Evolutionary conservation across 2,888 invertebrate genomes (phyloP).

Genomic region (Drepana falcataria): DNA sequence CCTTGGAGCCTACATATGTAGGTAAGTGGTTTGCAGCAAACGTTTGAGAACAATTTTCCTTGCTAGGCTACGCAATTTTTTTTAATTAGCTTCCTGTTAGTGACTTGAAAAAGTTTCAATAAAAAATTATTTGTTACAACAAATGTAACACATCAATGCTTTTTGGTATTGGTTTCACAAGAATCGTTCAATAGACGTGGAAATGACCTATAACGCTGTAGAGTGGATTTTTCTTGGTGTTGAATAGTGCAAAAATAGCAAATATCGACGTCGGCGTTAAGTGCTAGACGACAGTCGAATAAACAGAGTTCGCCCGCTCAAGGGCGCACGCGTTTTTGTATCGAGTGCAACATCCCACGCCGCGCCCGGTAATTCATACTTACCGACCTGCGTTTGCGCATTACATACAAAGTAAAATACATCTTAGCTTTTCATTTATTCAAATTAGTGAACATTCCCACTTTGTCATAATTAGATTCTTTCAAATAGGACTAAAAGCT

Average conservation of each 20-base stretch:
- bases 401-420: not conserved
- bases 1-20: too few relatives aligned
- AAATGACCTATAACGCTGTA: constrained; percentile 31
- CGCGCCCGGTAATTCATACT: constrained; percentile 21
- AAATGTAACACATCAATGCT: not conserved
- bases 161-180: constrained; percentile 5
- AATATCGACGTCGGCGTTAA: constrained; percentile 68
- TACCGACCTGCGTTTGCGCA: constrained; percentile 9
- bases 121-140: not conserved
- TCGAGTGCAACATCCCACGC: constrained; percentile 43
- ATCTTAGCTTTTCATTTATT: not conserved
- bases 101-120: too few relatives aligned
- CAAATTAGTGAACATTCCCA: not conserved
- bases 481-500: too few relatives aligned
- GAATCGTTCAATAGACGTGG: constrained; percentile 18
- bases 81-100: too few relatives aligned
- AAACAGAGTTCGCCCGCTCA: constrained; percentile 62
- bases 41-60: too few relatives aligned
- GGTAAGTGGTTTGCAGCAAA: too few relatives aligned
- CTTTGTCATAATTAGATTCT: not conserved
- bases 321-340: constrained; percentile 59
- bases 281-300: constrained; percentile 75
- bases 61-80: too few relatives aligned
- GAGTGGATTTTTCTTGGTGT: constrained; percentile 43
- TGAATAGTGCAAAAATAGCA: constrained; percentile 67